These are phyloP conservation scores for Falco cherrug DNA, from an alignment of 2,797 vertebrate species.

Conservation along the genomic window DNA sequence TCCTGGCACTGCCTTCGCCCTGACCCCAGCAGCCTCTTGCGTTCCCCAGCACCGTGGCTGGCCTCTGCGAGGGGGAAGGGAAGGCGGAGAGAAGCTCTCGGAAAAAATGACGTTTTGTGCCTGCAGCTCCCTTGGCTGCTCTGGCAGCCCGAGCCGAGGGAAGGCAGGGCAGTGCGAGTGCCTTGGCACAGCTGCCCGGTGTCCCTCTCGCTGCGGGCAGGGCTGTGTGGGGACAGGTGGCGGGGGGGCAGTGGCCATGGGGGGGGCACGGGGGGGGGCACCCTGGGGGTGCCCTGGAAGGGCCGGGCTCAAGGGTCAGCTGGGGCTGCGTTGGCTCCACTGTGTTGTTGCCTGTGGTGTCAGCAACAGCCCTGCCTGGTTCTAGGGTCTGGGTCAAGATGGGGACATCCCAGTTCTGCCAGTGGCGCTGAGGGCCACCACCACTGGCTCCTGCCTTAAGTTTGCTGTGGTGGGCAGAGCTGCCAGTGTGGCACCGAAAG, in stretches of 20 bases:
- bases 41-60: rapidly evolving
- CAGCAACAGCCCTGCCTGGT: not conserved
- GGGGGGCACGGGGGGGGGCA: too few species aligned
- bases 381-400: not conserved
- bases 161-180: not conserved
- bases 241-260: not conserved
- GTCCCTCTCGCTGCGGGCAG: not conserved
- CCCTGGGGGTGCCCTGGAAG: not conserved
- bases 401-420: not conserved
- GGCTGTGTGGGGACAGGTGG: not conserved
- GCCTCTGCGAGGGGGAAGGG: not conserved
- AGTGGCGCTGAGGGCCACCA: rapidly evolving
- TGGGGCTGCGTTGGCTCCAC: not conserved
- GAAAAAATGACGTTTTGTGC: slow-evolving; percentile 53
- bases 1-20: not conserved
- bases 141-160: rapidly evolving
- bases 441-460: not conserved
- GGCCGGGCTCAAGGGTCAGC: not conserved
- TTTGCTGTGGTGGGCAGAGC: not conserved
- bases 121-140: slow-evolving; percentile 27
- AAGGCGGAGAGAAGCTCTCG: not conserved
- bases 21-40: not conserved
- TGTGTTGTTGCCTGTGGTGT: rapidly evolving
- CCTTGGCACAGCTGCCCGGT: rapidly evolving
- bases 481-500: rapidly evolving